Conservation (phyloP, 2,113 vertebrate species). For the Cyanoliseus patagonus region DNA sequence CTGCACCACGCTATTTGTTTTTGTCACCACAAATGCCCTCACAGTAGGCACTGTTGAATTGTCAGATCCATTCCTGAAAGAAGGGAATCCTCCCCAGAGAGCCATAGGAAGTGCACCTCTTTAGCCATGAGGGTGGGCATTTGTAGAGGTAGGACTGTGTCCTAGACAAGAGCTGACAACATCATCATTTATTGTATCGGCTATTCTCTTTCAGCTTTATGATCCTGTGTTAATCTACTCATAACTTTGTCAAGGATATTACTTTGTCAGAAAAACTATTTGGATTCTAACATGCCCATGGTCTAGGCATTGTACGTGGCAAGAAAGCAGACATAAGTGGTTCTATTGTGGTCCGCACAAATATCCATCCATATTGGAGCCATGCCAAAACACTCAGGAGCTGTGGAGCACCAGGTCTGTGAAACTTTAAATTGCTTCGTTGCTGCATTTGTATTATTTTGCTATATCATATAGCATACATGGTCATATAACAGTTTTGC, state of each 20-base stretch:
- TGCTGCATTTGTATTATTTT: neutral
- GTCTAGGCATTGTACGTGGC: neutral
- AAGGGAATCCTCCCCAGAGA: neutral
- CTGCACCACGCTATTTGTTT: neutral
- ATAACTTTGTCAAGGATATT: neutral
- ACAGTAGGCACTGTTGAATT: neutral
- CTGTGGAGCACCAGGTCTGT: neutral
- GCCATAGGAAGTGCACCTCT: rapidly evolving
- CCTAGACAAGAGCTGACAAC: neutral
- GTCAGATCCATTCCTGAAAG: neutral
- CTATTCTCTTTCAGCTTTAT: neutral
- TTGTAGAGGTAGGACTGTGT: neutral
- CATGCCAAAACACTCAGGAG: neutral
- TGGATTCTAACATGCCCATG: neutral
- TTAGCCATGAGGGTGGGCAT: neutral
- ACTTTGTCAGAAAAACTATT: neutral
- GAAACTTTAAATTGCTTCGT: neutral
- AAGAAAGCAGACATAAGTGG: neutral
- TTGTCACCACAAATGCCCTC: neutral
- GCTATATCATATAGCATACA: neutral
- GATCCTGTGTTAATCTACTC: neutral
- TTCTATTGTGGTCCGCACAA: neutral
- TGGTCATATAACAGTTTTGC: neutral
- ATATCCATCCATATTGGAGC: neutral
- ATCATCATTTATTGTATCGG: neutral